Conservation (phyloP, 2,888 invertebrate species). For the Heterodera filipjevi region DNA sequence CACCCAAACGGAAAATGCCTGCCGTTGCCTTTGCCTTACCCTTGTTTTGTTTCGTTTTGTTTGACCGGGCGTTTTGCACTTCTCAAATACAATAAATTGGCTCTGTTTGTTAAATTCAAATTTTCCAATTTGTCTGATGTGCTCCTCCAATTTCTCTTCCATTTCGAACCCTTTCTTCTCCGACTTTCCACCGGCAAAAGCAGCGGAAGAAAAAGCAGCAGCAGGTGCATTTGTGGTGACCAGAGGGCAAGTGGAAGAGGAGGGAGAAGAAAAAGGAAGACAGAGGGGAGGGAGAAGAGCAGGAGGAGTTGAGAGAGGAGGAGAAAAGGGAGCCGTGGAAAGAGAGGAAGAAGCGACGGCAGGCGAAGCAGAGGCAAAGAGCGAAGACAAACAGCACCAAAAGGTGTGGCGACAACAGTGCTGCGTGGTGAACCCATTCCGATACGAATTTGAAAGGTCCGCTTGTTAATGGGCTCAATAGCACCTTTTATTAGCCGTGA, state of each 20-base stretch:
- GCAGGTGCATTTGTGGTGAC: not conserved
- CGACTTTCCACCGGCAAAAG: not conserved
- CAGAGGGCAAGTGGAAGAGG: not conserved
- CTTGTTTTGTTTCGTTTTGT: not conserved
- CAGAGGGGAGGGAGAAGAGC: not conserved
- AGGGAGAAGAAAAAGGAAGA: not conserved
- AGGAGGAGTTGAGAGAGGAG: not conserved
- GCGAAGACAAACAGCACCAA: not conserved
- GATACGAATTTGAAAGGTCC: not conserved
- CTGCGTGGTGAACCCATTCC: not conserved
- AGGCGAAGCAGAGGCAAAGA: not conserved
- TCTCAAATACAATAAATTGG: not conserved
- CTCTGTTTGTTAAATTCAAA: not conserved
- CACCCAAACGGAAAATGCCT: conserved; percentile 6
- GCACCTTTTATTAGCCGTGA: not conserved
- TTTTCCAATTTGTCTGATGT: not conserved
- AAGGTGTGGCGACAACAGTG: not conserved
- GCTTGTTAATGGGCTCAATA: not conserved
- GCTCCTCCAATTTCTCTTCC: not conserved
- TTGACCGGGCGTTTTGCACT: not conserved
- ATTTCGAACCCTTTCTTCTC: conserved; percentile 1
- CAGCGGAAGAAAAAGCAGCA: not conserved
- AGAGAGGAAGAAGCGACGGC: not conserved
- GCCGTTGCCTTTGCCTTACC: not conserved
- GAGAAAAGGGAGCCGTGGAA: not conserved